These are phyloP conservation scores for Halcyon senegalensis DNA, from an alignment of 2,113 vertebrate genomes.

Conservation along the genomic window DNA sequence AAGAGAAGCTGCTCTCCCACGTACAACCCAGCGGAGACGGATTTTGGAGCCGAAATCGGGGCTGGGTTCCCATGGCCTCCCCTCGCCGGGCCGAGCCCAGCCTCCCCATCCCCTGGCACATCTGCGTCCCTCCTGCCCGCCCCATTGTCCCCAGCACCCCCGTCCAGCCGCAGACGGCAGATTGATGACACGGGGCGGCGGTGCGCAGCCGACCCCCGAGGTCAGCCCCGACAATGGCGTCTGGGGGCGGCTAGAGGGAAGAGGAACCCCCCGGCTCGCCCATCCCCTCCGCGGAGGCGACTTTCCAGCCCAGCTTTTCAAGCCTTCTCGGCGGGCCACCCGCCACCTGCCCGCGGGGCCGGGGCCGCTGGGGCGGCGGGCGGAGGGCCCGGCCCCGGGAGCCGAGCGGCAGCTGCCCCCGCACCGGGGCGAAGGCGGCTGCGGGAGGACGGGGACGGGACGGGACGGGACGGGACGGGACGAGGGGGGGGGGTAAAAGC, in stretches of 20 bases:
- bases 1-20: neutral
- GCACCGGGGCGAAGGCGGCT: neutral
- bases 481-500: neutral
- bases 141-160: neutral
- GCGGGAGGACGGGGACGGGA: neutral
- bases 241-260: neutral
- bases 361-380: too few species aligned
- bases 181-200: neutral
- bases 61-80: neutral
- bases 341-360: neutral
- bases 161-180: neutral
- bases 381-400: too few species aligned
- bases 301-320: neutral
- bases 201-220: neutral
- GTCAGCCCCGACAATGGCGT: neutral
- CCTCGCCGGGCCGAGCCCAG: neutral
- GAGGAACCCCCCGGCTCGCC: neutral
- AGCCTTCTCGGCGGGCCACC: neutral
- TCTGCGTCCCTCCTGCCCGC: neutral
- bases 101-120: neutral
- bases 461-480: too few species aligned
- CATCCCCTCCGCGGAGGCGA: neutral
- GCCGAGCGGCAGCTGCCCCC: neutral
- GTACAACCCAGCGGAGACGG: neutral
- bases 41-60: rapidly evolving